Evolutionary conservation across 2,797 vertebrate genomes (phyloP).

Genomic region (Agapornis canus): DNA sequence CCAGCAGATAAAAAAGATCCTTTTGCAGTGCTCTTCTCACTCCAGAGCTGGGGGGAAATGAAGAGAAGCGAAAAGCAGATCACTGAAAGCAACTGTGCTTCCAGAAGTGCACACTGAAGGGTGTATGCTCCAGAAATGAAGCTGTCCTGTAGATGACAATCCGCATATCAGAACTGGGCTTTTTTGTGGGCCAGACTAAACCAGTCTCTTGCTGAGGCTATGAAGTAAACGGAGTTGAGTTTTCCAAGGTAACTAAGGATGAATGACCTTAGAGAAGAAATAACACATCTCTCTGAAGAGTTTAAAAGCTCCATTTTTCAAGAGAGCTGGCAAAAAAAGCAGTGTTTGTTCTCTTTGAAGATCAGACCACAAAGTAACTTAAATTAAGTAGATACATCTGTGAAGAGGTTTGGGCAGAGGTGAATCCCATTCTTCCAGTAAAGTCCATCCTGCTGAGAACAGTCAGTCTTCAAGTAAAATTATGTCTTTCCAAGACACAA

Average conservation of each 20-base stretch:
- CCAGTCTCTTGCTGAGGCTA: neutral
- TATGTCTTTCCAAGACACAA: neutral
- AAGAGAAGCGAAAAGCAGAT: neutral
- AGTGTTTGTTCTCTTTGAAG: constrained; percentile 6
- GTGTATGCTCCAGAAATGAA: neutral
- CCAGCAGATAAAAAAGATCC: neutral
- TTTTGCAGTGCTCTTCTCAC: neutral
- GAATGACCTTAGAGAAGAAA: constrained; percentile 24
- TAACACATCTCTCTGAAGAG: neutral
- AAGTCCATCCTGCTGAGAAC: constrained; percentile 25
- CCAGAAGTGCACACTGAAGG: neutral
- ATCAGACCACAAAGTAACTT: constrained; percentile 29
- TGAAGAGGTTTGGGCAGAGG: constrained; percentile 45
- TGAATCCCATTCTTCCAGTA: constrained; percentile 2
- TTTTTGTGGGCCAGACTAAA: neutral
- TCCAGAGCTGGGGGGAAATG: neutral
- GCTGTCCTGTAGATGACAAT: neutral
- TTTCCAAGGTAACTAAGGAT: constrained; percentile 26
- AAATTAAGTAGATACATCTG: constrained; percentile 45
- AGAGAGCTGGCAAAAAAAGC: constrained; percentile 3
- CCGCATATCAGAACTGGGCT: neutral
- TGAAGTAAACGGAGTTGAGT: constrained; percentile 12
- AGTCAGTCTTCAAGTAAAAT: neutral
- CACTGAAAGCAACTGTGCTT: neutral
- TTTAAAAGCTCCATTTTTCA: constrained; percentile 25